phyloP scores from a whole-genome alignment of 1,140 invertebrate species.

The Trichonephila clavipes region DNA sequence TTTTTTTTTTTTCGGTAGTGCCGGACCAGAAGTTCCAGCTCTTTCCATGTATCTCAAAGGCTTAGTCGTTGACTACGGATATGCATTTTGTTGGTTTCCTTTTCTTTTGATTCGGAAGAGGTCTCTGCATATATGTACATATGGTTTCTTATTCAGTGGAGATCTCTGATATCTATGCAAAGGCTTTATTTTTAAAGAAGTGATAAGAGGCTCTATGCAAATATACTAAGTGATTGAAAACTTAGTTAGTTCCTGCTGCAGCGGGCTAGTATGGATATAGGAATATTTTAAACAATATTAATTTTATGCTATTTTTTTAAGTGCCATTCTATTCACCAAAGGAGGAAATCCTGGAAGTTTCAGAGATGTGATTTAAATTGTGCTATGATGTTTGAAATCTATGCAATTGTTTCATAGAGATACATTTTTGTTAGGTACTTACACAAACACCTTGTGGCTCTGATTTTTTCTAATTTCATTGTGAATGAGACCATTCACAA shows the following conservation, averaged over 20 bases:
- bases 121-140: background rate
- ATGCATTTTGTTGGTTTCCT: slow-evolving; percentile 35
- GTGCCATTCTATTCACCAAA: slow-evolving; percentile 52
- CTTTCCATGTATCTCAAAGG: slow-evolving; percentile 24
- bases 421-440: background rate
- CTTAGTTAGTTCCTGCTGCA: background rate
- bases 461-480: background rate
- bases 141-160: slow-evolving; percentile 5
- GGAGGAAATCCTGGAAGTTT: slow-evolving; percentile 45
- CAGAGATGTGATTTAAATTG: background rate
- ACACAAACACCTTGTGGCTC: background rate
- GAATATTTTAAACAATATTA: background rate
- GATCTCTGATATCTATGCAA: slow-evolving; percentile 37
- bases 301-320: slow-evolving; percentile 27
- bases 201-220: background rate
- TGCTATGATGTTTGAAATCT: background rate
- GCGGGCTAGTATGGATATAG: slow-evolving; percentile 15
- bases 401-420: background rate
- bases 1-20: slow-evolving; percentile 17
- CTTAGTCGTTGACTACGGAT: slow-evolving; percentile 9
- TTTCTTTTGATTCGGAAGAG: slow-evolving; percentile 41
- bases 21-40: slow-evolving; percentile 36
- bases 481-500: background rate
- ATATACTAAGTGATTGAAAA: background rate
- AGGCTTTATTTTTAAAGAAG: slow-evolving; percentile 49